Conservation (phyloP, 2,888 invertebrate species). For the Liposcelis brunnea region DNA sequence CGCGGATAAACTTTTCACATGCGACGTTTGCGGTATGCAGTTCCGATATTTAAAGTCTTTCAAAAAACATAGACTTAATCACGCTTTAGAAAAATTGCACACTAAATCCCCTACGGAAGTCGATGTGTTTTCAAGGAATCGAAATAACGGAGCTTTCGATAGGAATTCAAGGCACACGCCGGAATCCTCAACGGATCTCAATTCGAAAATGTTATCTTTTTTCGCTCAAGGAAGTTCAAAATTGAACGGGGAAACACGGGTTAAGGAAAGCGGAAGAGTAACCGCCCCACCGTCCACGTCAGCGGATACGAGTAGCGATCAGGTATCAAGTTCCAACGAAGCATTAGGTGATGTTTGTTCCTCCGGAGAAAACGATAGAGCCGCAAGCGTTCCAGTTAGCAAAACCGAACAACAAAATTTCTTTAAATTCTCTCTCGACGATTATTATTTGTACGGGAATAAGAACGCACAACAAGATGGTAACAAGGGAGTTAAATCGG, state of each 20-base stretch:
- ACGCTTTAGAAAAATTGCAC: constrained; percentile 66
- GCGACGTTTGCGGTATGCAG: constrained; percentile 85
- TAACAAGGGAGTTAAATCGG: constrained; percentile 2
- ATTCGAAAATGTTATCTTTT: constrained; percentile 6
- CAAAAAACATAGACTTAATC: constrained; percentile 75
- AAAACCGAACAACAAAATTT: constrained; percentile 15
- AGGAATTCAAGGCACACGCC: constrained; percentile 10
- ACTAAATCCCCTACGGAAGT: constrained; percentile 25
- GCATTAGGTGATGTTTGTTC: constrained; percentile 25
- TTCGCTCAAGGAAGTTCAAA: background rate
- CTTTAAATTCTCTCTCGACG: constrained; percentile 17
- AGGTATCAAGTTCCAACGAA: constrained; percentile 57
- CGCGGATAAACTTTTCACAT: constrained; percentile 77
- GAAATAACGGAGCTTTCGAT: constrained; percentile 12
- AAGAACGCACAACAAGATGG: constrained; percentile 13
- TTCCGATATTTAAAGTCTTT: constrained; percentile 79
- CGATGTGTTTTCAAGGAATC: constrained; percentile 12
- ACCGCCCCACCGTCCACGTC: constrained; percentile 23
- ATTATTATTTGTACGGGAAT: constrained; percentile 16
- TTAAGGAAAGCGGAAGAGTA: constrained; percentile 13
- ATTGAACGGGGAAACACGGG: background rate
- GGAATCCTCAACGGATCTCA: constrained; percentile 14
- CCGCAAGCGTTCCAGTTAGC: constrained; percentile 14
- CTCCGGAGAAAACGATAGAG: constrained; percentile 11
- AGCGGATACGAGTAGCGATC: constrained; percentile 35